Evolutionary conservation across 2,113 vertebrate genomes (phyloP), one percentile per base, ranked within the genome.

Genomic region (Psettodes erumei): DNA sequence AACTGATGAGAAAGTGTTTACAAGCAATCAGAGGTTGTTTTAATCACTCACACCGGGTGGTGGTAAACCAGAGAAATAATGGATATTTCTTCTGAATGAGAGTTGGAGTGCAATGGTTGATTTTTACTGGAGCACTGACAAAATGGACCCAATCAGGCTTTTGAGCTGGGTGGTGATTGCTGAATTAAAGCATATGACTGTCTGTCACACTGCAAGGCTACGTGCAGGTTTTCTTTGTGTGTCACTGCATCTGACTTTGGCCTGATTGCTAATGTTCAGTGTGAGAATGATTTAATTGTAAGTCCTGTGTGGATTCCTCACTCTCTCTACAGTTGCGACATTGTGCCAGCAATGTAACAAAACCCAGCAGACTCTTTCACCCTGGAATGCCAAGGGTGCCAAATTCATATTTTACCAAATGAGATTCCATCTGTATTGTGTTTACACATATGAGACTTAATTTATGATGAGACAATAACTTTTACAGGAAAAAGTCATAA

Each of bases 1-100:
- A 83, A 54, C 63, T 67, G 77, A 87, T 83, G 58, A 85, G 75
- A 54, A 51, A 71, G 56, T 89, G 79, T 90, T 92, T 88, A 79
- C 61, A 81, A 42, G 74, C 59, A 86, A 87, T 91, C 78, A 82
- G 48, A 82, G 50, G 45, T 42, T 53, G 64, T 50, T 80, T 79
- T 79, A 72, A 81, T 75, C 48, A 77, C 68, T 77, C 62, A 64
- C 43, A 77, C 50, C 21, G 30, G 54, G 28, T 55, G n/a, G 6
- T 43, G 1, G n/a, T 50, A 42, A 73, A 89, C 48, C 42, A 28
- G 28, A 71, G 62, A 67, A 66, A 84, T 85, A 83, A 86, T 81
- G 42, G 45, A 19, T 74, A n/a, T 72, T 69, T 81, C 67, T 42
- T 70, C 19, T 79, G 51, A 66, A 30, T 35, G 58, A 74, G 70